Evolutionary conservation across 92 coral and sea anemone species (phyloP), one percentile per base, ranked within the genome.

Genomic region (Phenganax marumi): DNA sequence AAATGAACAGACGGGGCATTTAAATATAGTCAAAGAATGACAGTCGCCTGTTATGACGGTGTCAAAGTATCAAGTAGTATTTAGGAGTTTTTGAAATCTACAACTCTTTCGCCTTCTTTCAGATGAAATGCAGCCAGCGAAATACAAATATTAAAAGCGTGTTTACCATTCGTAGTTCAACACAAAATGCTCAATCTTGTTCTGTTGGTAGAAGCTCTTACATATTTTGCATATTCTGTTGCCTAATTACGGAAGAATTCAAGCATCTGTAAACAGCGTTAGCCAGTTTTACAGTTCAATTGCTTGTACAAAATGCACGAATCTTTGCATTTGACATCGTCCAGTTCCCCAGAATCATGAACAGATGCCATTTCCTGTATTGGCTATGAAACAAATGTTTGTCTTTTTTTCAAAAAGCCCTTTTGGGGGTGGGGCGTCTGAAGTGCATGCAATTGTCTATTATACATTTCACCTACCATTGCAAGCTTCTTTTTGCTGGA

Each of bases 371-470:
- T 66, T 24, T 22, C 72, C 13, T 26, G 68, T 76, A 12, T 76
- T 39, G 33, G 58, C 39, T 21, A 56, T 56, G 21, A 76, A 22
- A 52, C 63, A 74, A n/a, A 12, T 76, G 81, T 54, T 24, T 55
- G 50, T 76, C 12, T 21, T 12, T 17, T 14, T n/a, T 17, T 10
- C 49, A 76, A 25, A 62, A 76, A 22, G 14, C 50, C 33, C 72
- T 54, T 33, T 55, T 19, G 81, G 81, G 81, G 81, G 81, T 76
- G 81, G 46, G 81, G 81, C 68, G 0, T 24, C 24, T 48, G 25
- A 76, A 76, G 81, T 76, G 81, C 54, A 12, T 12, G 22, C 81
- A 47, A 76, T 74, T 74, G 79, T 76, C 52, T 19, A 66, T 10
- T 12, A 22, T 43, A 16, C 46, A 25, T 22, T 22, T 46, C 12